Conservation (phyloP, 64 coral and sea anemone genomes). For the Actinia tenebrosa region DNA sequence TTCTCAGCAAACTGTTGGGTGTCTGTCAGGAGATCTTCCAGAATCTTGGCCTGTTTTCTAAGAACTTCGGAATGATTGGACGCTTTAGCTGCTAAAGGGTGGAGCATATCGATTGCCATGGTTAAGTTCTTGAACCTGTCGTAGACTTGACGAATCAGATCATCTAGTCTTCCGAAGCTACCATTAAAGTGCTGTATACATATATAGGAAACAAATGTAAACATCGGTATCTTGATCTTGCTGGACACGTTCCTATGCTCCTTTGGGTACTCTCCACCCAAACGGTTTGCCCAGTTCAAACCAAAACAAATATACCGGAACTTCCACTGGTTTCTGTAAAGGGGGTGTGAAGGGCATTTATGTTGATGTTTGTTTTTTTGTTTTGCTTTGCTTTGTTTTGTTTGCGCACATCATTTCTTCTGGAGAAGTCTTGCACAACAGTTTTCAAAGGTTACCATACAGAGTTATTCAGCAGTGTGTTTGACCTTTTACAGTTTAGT, state of each 20-base stretch:
- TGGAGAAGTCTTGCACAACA: no score
- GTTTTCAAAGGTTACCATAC: no score
- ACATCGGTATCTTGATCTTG: neutral
- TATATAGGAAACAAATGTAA: neutral
- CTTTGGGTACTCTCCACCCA: neutral
- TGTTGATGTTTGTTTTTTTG: no score
- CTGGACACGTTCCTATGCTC: no score
- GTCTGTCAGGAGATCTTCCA: constrained; percentile 51
- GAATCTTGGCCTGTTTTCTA: constrained; percentile 42
- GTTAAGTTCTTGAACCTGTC: constrained; percentile 36
- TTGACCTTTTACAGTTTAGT: no score
- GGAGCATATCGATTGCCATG: constrained; percentile 10
- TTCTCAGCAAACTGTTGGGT: constrained; percentile 39
- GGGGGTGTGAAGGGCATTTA: no score
- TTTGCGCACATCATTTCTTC: neutral
- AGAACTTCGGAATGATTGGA: constrained; percentile 49
- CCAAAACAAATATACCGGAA: no score
- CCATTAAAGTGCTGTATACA: constrained; percentile 41
- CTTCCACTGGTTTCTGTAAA: no score
- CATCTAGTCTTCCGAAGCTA: constrained; percentile 33
- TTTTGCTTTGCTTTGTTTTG: neutral
- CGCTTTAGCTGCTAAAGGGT: constrained; percentile 25
- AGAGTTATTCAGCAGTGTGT: no score
- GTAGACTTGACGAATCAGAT: constrained; percentile 48
- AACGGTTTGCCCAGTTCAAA: no score